phyloP scores from a whole-genome alignment of 2,888 invertebrate genomes.

The Lapara coniferarum region DNA sequence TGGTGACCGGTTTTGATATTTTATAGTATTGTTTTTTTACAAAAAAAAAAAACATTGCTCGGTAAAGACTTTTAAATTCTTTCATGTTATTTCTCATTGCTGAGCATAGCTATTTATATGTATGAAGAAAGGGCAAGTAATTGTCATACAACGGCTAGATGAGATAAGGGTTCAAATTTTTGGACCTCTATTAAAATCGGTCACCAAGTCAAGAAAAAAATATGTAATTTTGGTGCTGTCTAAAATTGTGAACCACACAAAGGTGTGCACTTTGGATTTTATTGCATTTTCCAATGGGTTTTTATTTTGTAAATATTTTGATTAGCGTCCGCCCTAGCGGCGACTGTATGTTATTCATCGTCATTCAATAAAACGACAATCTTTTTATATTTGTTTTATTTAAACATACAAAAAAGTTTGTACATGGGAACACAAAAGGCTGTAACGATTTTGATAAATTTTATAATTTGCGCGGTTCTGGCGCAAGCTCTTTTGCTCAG shows the following conservation, averaged over 20 bases:
- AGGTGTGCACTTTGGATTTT: slow-evolving; percentile 20
- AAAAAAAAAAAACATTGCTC: too few species aligned
- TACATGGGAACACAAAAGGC: too few species aligned
- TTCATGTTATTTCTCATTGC: too few species aligned
- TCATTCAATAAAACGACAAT: slow-evolving; percentile 68
- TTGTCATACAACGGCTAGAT: not conserved
- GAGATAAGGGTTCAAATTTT: too few species aligned
- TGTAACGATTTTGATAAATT: too few species aligned
- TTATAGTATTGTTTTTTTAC: not conserved
- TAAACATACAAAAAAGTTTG: slow-evolving; percentile 21
- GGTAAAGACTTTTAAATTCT: too few species aligned
- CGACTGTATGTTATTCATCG: slow-evolving; percentile 56
- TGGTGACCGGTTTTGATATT: slow-evolving; percentile 1
- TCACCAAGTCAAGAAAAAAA: not conserved
- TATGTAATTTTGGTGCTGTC: slow-evolving; percentile 17
- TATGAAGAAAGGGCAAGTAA: too few species aligned
- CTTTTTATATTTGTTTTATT: slow-evolving; percentile 54
- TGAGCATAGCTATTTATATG: too few species aligned
- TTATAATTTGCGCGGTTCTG: too few species aligned
- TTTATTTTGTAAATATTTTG: slow-evolving; percentile 31
- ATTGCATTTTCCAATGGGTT: slow-evolving; percentile 22
- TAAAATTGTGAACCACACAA: slow-evolving; percentile 17
- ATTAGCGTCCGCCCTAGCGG: slow-evolving; percentile 33
- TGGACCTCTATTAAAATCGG: not conserved
- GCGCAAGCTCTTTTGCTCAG: too few species aligned